Evolutionary conservation across 2,797 vertebrate genomes (phyloP), one percentile per base, ranked within the genome.

Genomic region (Cirrhinus molitorella): DNA sequence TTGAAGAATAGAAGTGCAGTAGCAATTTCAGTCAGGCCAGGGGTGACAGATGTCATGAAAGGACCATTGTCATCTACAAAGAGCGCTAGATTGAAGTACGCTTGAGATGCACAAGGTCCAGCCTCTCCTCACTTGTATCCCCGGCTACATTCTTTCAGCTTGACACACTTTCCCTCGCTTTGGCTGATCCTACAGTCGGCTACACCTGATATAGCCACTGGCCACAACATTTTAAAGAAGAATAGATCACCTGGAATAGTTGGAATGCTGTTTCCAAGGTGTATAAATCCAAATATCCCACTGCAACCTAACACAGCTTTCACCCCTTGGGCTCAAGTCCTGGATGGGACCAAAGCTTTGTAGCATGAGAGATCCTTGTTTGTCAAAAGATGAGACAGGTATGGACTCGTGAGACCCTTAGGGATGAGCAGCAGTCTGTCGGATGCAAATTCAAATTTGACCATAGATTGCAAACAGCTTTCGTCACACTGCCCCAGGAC

Each of bases 1-100:
- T 93, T 94, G 91, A 94, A 92, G 90, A 74, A 87, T 83, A 37
- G 87, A 89, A 89, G 81, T 87, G 68, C 85, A 88, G 91, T 91
- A 92, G 49, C 88, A 89, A 78, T 85, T 87, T 91, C 85, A 92
- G 77, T 85, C 28, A 45, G 86, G 68, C 86, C 83, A 63, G 70
- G 81, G 88, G 84, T 91, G 87, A 92, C 81, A 85, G 86, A 89
- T 86, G 83, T 83, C 81, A 72, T 79, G 74, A 89, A 87, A 91
- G 80, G 78, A 79, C 74, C 61, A 79, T 83, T 81, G 34, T 89
- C 70, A 49, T 88, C 57, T 77, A 68, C 47, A 80, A 65, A 83
- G 85, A 83, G 55, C 17, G 25, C 55, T 74, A 45, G 37, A 80
- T 75, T 57, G 76, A 68, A 78, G 23, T 34, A 65, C 45, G 37